phyloP scores from a whole-genome alignment of 1,140 invertebrate genomes.

The Atopsyche davidsoni region DNA sequence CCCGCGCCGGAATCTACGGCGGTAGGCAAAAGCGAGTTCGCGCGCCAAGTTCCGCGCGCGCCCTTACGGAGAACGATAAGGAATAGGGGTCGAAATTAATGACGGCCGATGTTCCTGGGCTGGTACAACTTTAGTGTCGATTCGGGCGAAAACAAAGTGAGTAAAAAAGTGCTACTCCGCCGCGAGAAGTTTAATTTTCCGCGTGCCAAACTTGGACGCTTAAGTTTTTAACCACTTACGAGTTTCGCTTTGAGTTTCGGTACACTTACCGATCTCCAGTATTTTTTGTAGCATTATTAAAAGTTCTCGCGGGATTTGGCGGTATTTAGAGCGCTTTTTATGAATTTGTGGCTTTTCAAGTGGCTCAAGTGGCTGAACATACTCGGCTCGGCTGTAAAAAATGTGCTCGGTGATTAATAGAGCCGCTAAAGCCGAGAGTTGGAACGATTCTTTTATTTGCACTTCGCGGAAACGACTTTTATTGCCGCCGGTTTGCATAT shows the following conservation, averaged over 20 bases:
- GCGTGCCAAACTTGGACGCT: constrained; percentile 27
- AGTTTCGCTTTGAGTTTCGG: constrained; percentile 20
- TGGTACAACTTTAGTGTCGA: constrained; percentile 14
- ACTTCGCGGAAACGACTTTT: too few relatives aligned
- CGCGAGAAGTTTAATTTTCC: constrained; percentile 27
- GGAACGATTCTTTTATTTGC: too few relatives aligned
- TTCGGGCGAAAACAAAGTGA: constrained; percentile 22
- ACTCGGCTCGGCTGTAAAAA: too few relatives aligned
- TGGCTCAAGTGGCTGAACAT: not conserved
- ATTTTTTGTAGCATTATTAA: constrained; percentile 3
- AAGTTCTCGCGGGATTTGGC: not conserved
- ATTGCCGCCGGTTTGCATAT: too few relatives aligned
- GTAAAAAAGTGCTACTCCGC: constrained; percentile 16
- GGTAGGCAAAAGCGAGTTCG: constrained; percentile 6
- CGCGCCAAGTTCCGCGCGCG: constrained; percentile 18
- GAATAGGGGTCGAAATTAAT: constrained; percentile 24
- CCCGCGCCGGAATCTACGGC: not conserved
- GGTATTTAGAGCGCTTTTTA: constrained; percentile 8
- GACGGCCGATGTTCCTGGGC: constrained; percentile 14
- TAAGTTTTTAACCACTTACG: constrained; percentile 26
- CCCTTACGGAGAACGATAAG: constrained; percentile 20
- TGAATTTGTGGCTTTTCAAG: not conserved
- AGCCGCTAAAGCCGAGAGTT: too few relatives aligned
- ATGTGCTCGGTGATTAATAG: too few relatives aligned
- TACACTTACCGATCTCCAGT: constrained; percentile 3